Evolutionary conservation across 2,888 invertebrate genomes (phyloP), one percentile per base, ranked within the genome.

Genomic region (Iselma pallidipennis): DNA sequence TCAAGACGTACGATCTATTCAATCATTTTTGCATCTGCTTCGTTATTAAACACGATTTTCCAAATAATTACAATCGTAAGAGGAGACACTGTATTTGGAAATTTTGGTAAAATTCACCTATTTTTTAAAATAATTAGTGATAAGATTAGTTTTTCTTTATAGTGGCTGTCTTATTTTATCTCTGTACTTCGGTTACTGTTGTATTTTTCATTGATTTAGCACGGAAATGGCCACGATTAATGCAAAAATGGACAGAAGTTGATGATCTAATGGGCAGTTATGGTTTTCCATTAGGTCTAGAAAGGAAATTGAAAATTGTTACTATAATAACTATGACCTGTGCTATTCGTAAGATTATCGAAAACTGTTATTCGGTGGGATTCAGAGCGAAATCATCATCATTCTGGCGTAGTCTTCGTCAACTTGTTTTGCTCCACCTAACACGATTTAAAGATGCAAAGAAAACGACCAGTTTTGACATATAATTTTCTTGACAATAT

Each of bases 101-200:
- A 26, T 29, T 7, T 19, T 19, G 21, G 12, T 12, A 51, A 51
- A 6, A 6, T 37, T 19, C n/a, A 42, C 5, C 26, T 25, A 48
- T 28, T 4, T 28, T 9, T 9, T 4, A 51, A 10, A 53, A 53
- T 53, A 6, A 37, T 61, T 64, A 55, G 48, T 23, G 57, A 55
- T 31, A 42, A n/a, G 19, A 25, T 5, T 37, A 53, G 10, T 29
- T 14, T 16, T 55, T 53, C 57, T 58, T 71, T 73, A 29, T 68
- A 82, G 83, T 80, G 4, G 79, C 78, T 57, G 70, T 84, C 1
- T 78, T 87, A 63, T 89, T 89, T 76, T 87, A 86, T 62, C 82
- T 80, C 0, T 85, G 86, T 53, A 83, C 84, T 0, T 69, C 86
- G 1, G 64, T 85, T 1, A 85, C 87, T 0, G 76, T 85, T 1